These are phyloP conservation scores for Lithophane socia DNA, from an alignment of 2,888 invertebrate genomes.

Conservation along the genomic window DNA sequence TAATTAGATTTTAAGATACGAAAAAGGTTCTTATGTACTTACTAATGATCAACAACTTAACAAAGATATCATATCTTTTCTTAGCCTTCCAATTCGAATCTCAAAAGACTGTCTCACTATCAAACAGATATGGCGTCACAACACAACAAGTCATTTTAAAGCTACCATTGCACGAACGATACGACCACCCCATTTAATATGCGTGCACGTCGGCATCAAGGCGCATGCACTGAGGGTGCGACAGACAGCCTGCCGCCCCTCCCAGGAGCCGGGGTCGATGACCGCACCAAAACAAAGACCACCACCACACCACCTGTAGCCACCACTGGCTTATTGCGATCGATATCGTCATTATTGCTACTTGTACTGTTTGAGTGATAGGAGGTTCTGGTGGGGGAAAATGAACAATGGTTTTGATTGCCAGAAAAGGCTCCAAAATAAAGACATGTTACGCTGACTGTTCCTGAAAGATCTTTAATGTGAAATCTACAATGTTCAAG, in stretches of 20 bases:
- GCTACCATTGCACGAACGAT: slow-evolving; percentile 17
- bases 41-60: not conserved
- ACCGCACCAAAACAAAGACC: slow-evolving; percentile 85
- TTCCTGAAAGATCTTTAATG: not conserved
- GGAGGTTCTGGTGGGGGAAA: not conserved
- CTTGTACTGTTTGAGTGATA: slow-evolving; percentile 34
- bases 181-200: slow-evolving; percentile 66
- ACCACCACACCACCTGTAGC: slow-evolving; percentile 82
- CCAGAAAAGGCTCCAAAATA: not conserved
- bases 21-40: not conserved
- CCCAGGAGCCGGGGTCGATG: slow-evolving; percentile 75
- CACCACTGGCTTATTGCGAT: slow-evolving; percentile 55
- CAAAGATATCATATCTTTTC: not conserved
- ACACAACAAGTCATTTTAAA: slow-evolving; percentile 25
- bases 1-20: not conserved
- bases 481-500: not conserved
- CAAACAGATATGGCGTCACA: slow-evolving; percentile 15
- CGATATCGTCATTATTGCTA: slow-evolving; percentile 51
- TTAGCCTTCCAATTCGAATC: not conserved
- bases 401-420: slow-evolving; percentile 7
- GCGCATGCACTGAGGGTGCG: slow-evolving; percentile 81
- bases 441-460: not conserved
- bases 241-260: slow-evolving; percentile 79
- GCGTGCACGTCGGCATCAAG: slow-evolving; percentile 64
- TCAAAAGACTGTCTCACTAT: not conserved